phyloP scores from a whole-genome alignment of 2,888 invertebrate genomes.

The Apantesis nais region DNA sequence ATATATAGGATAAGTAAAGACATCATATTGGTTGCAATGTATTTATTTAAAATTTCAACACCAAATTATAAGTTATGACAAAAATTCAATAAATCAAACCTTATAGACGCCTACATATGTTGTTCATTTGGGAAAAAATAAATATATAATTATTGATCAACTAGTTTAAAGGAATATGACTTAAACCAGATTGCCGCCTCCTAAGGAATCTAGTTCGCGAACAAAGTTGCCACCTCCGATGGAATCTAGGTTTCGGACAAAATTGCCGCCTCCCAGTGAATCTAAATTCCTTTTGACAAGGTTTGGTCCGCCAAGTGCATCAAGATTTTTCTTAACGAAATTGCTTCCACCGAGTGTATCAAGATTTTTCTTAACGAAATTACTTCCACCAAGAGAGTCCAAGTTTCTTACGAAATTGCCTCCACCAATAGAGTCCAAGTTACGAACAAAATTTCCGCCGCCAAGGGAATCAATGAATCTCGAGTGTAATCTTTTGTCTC shows the following conservation, averaged over 20 bases:
- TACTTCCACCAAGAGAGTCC: slow-evolving; percentile 74
- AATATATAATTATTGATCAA: slow-evolving; percentile 31
- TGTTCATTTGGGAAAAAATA: slow-evolving; percentile 48
- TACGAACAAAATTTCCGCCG: slow-evolving; percentile 76
- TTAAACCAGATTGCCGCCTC: slow-evolving; percentile 75
- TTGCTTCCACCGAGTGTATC: slow-evolving; percentile 76
- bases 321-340: slow-evolving; percentile 76
- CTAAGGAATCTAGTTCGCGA: slow-evolving; percentile 70
- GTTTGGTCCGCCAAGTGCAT: slow-evolving; percentile 76
- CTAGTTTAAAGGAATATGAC: slow-evolving; percentile 32
- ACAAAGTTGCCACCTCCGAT: slow-evolving; percentile 83
- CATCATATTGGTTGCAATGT: slow-evolving; percentile 48
- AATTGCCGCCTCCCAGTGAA: slow-evolving; percentile 75
- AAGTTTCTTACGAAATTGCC: slow-evolving; percentile 79
- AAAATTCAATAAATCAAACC: slow-evolving; percentile 52
- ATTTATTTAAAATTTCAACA: slow-evolving; percentile 63
- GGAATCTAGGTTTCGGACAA: slow-evolving; percentile 78
- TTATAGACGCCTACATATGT: slow-evolving; percentile 58
- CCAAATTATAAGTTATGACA: slow-evolving; percentile 46
- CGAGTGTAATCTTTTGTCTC: slow-evolving; percentile 55
- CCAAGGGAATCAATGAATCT: slow-evolving; percentile 63
- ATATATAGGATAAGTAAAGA: slow-evolving; percentile 18
- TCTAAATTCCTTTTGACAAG: slow-evolving; percentile 75
- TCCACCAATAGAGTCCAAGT: slow-evolving; percentile 81
- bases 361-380: slow-evolving; percentile 75